phyloP scores from a whole-genome alignment of 2,888 invertebrate genomes.

The Latrodectus elegans region DNA sequence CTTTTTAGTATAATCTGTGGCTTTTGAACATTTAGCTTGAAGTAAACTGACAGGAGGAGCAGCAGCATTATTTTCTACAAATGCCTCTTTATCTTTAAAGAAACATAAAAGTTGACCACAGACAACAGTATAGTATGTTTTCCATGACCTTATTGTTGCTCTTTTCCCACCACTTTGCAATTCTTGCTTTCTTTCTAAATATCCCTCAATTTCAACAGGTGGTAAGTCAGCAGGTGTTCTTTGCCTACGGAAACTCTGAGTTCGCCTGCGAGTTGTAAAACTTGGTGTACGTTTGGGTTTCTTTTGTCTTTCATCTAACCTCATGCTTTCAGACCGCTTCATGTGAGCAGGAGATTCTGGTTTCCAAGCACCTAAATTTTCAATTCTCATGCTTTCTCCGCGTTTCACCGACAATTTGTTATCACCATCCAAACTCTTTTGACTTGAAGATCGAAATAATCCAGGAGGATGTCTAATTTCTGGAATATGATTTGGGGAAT shows the following conservation, averaged over 20 bases:
- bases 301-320: slow-evolving; percentile 71
- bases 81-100: slow-evolving; percentile 96
- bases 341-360: slow-evolving; percentile 63
- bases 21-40: slow-evolving; percentile 87
- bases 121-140: slow-evolving; percentile 92
- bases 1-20: slow-evolving; percentile 95
- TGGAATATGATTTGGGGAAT: slow-evolving; percentile 45
- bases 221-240: slow-evolving; percentile 79
- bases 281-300: slow-evolving; percentile 93
- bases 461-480: slow-evolving; percentile 64
- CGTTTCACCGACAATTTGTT: slow-evolving; percentile 79
- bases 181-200: slow-evolving; percentile 95
- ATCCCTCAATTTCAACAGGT: slow-evolving; percentile 92
- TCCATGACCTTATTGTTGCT: slow-evolving; percentile 96
- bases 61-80: slow-evolving; percentile 89
- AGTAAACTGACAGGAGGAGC: slow-evolving; percentile 85
- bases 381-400: slow-evolving; percentile 91
- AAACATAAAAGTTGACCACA: slow-evolving; percentile 98
- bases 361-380: slow-evolving; percentile 71
- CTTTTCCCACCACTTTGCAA: slow-evolving; percentile 93
- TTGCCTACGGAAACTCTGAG: slow-evolving; percentile 55
- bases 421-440: slow-evolving; percentile 66
- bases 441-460: slow-evolving; percentile 61
- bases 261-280: slow-evolving; percentile 89
- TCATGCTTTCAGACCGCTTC: slow-evolving; percentile 68